Base-by-base conservation (phyloP, 2,888 invertebrate species). In the Acleris cristana region DNA sequence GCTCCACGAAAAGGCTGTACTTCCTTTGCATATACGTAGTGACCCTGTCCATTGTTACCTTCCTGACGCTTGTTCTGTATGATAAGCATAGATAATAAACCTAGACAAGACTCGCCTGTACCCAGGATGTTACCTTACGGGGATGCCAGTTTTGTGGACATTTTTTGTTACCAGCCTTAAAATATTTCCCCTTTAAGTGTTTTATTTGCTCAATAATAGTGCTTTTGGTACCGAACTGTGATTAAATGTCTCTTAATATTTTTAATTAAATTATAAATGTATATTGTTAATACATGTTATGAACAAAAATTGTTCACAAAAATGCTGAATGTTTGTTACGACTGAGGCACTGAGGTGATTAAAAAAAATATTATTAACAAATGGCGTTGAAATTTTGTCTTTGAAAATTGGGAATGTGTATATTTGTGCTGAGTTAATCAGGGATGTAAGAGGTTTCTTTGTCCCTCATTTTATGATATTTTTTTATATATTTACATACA, bases 131-230 rank as follows among this genome's bases (percentile, higher is more conserved):
- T 73, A 75, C 71, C 70, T 40, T 67, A 73, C 66, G 73, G 77
- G 78, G 76, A 80, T 80, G 78, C 75, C 78, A 77, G 76, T 78
- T 79, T 77, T 76, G 79, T 79, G 79, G 78, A 79, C 76, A 74
- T 74, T 80, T 76, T 81, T 79, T 80, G 75, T 79, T 78, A 70
- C 69, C 65, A 74, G 66, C 63, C 16, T 54, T 21, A 72, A 71
- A 67, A 72, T 45, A 18, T n/a, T 51, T 45, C 10, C 48, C 51
- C 40, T 44, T 44, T 21, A 56, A 52, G 19, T 45, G 49, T 64
- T 66, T 66, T n/a, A 30, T 61, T 66, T 66, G 65, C 62, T 63
- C 48, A 54, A 49, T 54, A 57, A 48, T 57, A 65, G 59, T 66
- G 61, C 61, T 57, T 65, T 66, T 62, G 21, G 61, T 66, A 62